Evolutionary conservation across 92 coral and sea anemone genomes (phyloP), one percentile per base, ranked within the genome.

Genomic region (Porites lobata): DNA sequence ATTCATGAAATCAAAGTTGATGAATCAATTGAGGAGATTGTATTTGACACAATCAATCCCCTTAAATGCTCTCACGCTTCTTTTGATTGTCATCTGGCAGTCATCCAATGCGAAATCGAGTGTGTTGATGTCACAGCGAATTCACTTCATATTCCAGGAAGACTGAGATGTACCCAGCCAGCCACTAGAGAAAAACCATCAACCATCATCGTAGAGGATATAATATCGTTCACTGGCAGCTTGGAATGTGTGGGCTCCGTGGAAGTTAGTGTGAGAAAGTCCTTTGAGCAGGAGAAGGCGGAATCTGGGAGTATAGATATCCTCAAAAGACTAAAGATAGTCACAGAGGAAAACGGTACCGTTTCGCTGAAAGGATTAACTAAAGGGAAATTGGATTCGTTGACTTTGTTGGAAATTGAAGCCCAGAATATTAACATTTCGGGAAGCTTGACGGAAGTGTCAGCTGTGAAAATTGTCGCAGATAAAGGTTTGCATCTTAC

Each of bases 181-280:
- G 68, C 50, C 32, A 65, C 53, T 13, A 83, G 78, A 65, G 76
- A 86, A 47, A 21, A 80, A 43, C 86, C 81, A 85, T 86, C 93
- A 58, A 73, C 87, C 68, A 58, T 90, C 75, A 88, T 51, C 57
- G 91, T 81, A 14, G 79, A 86, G 47, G 76, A 91, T 18, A 87
- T 79, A 52, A 47, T 87, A 43, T 62, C 62, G 61, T 52, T 82
- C 32, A 78, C 18, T 65, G 94, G 94, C 59, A 63, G 65, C 64
- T 82, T 91, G 17, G 91, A 91, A 91, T 76, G 91, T 21, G 88
- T 67, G 68, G 88, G 94, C 29, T 74, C 72, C 38, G 94, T 82
- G 82, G 91, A 87, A 82, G 74, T 91, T 72, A 65, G 20, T 79
- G 82, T 58, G 50, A 88, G 86, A 65, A 57, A 82, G n/a, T 71